Percentiles rank a stretch among this genome's conserved stretches.
phyloP scores from a whole-genome alignment of 2,797 vertebrate genomes.

The Poecile montanus region DNA sequence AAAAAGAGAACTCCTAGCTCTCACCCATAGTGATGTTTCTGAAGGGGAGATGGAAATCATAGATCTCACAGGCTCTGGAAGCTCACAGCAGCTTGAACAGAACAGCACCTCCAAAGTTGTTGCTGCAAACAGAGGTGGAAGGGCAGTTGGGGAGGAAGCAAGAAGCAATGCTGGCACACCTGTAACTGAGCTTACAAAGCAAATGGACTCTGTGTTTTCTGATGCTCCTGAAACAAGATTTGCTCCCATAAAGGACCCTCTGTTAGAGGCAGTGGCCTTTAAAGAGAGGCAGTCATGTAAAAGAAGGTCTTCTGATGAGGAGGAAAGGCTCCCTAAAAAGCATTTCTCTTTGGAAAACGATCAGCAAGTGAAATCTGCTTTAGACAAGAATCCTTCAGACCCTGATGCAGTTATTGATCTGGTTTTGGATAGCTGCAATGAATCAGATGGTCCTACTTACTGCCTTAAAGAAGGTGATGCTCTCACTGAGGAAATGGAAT shows the following conservation, averaged over 20 bases:
- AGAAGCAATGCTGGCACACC: conserved; percentile 90
- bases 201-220: conserved; percentile 88
- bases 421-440: not conserved
- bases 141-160: conserved; percentile 67
- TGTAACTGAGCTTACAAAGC: conserved; percentile 90
- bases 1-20: conserved; percentile 89
- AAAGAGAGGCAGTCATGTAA: conserved; percentile 89
- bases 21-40: conserved; percentile 78
- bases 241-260: conserved; percentile 63
- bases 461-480: conserved; percentile 63
- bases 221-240: conserved; percentile 71
- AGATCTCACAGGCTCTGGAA: conserved; percentile 40
- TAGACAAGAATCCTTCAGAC: not conserved
- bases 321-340: conserved; percentile 91
- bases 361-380: conserved; percentile 63
- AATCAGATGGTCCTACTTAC: conserved; percentile 8
- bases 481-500: conserved; percentile 78
- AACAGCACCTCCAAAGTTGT: not conserved
- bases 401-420: conserved; percentile 13
- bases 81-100: not conserved
- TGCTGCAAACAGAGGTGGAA: not conserved
- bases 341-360: conserved; percentile 89
- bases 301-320: conserved; percentile 90
- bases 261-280: conserved; percentile 54
- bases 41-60: not conserved